Evolutionary conservation across 2,113 vertebrate species (phyloP), one percentile per base, ranked within the genome.

Genomic region (Nettapus auritus): DNA sequence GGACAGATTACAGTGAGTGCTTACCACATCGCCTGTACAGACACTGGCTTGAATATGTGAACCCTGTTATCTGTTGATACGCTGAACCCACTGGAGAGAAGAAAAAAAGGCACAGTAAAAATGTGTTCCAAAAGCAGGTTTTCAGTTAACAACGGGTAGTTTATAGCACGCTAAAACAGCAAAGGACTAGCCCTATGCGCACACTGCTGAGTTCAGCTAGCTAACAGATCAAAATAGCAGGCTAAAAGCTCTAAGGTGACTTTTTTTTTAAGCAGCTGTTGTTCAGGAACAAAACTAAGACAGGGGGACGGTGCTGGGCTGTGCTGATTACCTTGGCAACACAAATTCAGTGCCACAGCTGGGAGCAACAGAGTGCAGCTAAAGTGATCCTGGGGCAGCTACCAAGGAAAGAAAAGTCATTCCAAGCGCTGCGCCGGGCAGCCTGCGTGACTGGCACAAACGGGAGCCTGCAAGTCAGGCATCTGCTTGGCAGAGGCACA

Each of bases 21-120:
- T 99, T 94, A 99, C 99, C 99, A 99, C 99, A 99, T 99, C 67
- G 99, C 99, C 96, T 99, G 99, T 25, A 99, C 99, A 6, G 99
- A 99, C 33, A 99, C 99, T 1, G 99, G 99, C 95, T 99, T 99
- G 98, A 99, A 99, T 93, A 99, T 98, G 88, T 99, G 99, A 94
- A 99, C 98, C 97, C 99, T 98, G 98, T 98, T 99, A 95, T 98
- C 99, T 33, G 99, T 99, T 6, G 99, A 99, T 42, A 99, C 99
- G 48, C 99, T 99, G 96, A 99, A 99, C 59, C 99, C 98, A 73
- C 98, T 98, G 91, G 55, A 29, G 92, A 96, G 60, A 97, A 89
- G 81, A 89, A 80, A 92, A 92, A 89, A 48, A 77, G 71, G 52
- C n/a, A 81, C 26, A 59, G 76, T 93, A 59, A 97, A 89, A 85